These are phyloP conservation scores for Urocynchramus pylzowi DNA, from an alignment of 2,113 vertebrate species.

Conservation along the genomic window DNA sequence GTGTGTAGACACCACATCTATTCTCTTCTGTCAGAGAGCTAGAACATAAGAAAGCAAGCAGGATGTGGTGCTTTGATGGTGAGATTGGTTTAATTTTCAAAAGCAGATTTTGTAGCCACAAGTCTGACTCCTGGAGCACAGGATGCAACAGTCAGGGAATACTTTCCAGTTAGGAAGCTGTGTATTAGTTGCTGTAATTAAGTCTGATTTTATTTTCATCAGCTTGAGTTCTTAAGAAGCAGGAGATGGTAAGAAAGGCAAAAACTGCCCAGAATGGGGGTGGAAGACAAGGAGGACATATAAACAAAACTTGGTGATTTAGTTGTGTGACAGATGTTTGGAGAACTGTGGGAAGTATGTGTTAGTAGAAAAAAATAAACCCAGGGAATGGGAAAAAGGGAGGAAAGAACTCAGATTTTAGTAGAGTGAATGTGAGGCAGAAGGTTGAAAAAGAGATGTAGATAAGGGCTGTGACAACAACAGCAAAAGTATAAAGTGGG, in stretches of 20 bases:
- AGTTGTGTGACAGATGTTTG: not conserved
- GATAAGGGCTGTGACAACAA: not conserved
- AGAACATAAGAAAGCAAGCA: not conserved
- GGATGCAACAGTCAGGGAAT: not conserved
- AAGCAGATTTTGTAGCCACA: not conserved
- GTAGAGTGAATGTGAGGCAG: not conserved
- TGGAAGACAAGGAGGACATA: not conserved
- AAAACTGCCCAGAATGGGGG: not conserved
- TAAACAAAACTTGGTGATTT: not conserved
- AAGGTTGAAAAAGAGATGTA: not conserved
- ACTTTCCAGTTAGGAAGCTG: not conserved
- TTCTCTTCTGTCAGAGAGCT: not conserved
- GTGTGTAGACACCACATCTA: not conserved
- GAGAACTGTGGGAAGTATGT: not conserved
- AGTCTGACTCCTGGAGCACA: not conserved
- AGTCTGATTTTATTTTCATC: not conserved
- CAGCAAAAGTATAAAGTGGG: not conserved
- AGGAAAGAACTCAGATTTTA: not conserved
- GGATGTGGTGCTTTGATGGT: not conserved
- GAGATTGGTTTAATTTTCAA: not conserved
- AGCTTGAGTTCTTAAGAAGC: not conserved
- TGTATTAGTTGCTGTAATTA: not conserved
- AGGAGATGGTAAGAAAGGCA: not conserved
- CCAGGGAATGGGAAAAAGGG: fast-evolving
- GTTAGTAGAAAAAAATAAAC: not conserved